Percentiles rank a stretch among this genome's conserved stretches.
These are phyloP conservation scores for Zele albiditarsus DNA, from an alignment of 2,888 invertebrate genomes.

Conservation along the genomic window DNA sequence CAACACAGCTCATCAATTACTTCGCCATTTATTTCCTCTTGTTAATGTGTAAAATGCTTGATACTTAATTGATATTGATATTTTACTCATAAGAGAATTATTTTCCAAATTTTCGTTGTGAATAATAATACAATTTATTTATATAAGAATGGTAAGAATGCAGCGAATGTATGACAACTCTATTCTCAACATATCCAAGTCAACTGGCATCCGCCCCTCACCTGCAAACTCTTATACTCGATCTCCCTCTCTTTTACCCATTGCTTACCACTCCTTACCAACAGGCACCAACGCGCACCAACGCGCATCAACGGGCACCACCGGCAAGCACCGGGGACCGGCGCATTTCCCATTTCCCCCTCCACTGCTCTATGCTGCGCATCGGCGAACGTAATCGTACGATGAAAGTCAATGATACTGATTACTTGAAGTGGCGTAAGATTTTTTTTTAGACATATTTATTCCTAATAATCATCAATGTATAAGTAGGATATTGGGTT, in stretches of 20 bases:
- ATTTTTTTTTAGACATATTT: not conserved
- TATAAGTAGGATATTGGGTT: not conserved
- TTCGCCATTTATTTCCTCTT: too few species aligned
- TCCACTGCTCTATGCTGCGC: constrained; percentile 57
- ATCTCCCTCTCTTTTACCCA: constrained; percentile 51
- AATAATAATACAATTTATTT: not conserved
- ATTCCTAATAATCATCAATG: not conserved
- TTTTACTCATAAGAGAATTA: too few species aligned
- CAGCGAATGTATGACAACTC: not conserved
- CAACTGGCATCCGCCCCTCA: constrained; percentile 71
- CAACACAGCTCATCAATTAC: too few species aligned
- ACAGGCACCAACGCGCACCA: not conserved
- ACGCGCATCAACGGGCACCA: not conserved
- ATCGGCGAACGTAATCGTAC: constrained; percentile 59
- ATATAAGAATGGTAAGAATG: not conserved
- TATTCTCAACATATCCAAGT: constrained; percentile 59
- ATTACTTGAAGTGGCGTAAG: constrained; percentile 40
- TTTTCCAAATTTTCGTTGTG: too few species aligned
- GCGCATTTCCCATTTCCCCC: constrained; percentile 52
- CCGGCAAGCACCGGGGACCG: constrained; percentile 36
- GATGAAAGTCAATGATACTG: constrained; percentile 45
- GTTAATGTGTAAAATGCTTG: too few species aligned
- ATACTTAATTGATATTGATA: too few species aligned
- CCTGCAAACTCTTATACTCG: constrained; percentile 64
- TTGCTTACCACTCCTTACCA: constrained; percentile 10